phyloP scores from a whole-genome alignment of 2,797 vertebrate genomes.

The Pangasius djambal region DNA sequence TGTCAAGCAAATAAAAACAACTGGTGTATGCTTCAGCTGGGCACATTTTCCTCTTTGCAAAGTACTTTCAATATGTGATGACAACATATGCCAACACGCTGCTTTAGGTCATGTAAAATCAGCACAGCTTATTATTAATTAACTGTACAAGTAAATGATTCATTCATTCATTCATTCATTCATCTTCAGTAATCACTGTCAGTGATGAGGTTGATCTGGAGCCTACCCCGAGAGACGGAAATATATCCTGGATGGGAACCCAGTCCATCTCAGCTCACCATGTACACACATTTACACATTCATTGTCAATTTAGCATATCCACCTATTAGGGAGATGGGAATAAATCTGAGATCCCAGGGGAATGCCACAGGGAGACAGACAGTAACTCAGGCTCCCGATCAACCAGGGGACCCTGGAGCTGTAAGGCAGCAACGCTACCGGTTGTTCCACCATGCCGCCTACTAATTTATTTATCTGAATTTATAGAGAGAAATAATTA shows the following conservation, averaged over 20 bases:
- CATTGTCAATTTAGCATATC: not conserved
- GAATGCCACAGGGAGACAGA: not conserved
- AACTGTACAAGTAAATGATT: not conserved
- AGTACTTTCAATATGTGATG: not conserved
- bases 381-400: not conserved
- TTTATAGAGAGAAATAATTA: not conserved
- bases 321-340: not conserved
- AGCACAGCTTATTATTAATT: not conserved
- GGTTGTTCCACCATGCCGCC: not conserved
- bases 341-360: not conserved
- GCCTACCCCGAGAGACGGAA: not conserved
- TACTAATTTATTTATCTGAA: not conserved
- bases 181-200: not conserved
- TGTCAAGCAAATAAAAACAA: conserved; percentile 3
- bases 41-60: not conserved
- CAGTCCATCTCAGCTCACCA: not conserved
- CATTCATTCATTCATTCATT: not conserved
- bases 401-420: not conserved
- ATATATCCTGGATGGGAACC: not conserved
- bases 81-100: not conserved
- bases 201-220: not conserved
- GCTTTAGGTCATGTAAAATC: not conserved
- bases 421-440: no score
- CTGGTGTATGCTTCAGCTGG: not conserved
- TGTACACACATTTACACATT: not conserved